Percentiles rank a stretch among this genome's conserved stretches.
phyloP scores from a whole-genome alignment of 2,113 vertebrate genomes.

The Choloepus hoffmanni region DNA sequence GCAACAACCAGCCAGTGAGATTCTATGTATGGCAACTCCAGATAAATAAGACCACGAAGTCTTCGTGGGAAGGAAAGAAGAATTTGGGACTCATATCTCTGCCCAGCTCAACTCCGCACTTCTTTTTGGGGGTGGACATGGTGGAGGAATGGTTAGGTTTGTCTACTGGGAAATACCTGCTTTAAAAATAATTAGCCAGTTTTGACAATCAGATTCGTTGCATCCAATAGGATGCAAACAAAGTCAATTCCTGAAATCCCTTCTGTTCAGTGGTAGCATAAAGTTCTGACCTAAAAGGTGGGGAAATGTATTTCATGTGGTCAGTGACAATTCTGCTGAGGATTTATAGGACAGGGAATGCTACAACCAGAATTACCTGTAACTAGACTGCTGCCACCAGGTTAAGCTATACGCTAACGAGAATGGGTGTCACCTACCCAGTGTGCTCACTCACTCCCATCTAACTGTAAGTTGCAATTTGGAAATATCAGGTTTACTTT shows the following conservation, averaged over 20 bases:
- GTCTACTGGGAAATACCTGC: neutral
- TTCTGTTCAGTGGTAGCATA: neutral
- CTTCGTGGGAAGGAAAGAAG: neutral
- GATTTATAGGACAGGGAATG: neutral
- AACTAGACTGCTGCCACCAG: neutral
- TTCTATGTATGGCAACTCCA: neutral
- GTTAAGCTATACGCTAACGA: neutral
- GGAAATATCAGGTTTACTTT: slow-evolving; percentile 33
- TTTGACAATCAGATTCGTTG: neutral
- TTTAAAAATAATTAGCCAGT: neutral
- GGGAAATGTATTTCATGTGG: neutral
- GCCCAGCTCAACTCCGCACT: neutral
- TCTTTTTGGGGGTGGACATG: neutral
- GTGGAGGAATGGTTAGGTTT: neutral
- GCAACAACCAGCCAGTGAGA: neutral
- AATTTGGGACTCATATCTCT: neutral
- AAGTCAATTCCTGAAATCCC: neutral
- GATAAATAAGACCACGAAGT: neutral
- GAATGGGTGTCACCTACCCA: neutral
- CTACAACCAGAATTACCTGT: neutral
- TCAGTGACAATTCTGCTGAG: neutral
- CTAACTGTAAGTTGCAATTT: neutral
- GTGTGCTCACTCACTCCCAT: neutral
- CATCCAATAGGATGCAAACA: neutral
- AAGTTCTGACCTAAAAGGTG: neutral